Conservation (phyloP, 2,797 vertebrate species). For the Xyrichtys novacula region DNA sequence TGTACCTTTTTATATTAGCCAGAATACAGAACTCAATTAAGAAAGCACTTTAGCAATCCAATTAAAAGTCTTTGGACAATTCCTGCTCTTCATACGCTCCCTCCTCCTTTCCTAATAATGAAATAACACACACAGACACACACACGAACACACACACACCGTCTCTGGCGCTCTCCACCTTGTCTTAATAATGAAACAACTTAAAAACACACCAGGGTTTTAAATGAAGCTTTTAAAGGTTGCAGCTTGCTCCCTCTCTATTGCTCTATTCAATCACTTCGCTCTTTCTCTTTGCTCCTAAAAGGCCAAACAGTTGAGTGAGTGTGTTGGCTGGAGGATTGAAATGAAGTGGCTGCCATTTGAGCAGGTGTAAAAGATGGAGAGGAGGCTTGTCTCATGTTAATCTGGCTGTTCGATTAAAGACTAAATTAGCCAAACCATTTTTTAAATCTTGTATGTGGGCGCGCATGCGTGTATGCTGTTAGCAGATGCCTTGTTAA, state of each 20-base stretch:
- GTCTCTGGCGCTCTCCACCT: constrained; percentile 59
- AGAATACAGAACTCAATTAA: constrained; percentile 85
- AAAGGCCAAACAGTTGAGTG: constrained; percentile 59
- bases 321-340: constrained; percentile 41
- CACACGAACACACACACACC: constrained; percentile 45
- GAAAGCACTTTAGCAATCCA: constrained; percentile 87
- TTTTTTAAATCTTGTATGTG: constrained; percentile 55
- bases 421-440: constrained; percentile 57
- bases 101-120: constrained; percentile 75
- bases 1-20: constrained; percentile 83
- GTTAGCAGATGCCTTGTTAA: constrained; percentile 73
- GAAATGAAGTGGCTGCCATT: constrained; percentile 52
- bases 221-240: constrained; percentile 82
- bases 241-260: constrained; percentile 57
- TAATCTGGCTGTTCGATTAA: constrained; percentile 72
- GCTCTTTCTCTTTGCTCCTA: constrained; percentile 20
- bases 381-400: constrained; percentile 17
- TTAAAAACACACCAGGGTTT: constrained; percentile 83
- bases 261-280: constrained; percentile 37
- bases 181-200: constrained; percentile 84
- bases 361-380: constrained; percentile 58
- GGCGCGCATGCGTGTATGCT: constrained; percentile 16
- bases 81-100: constrained; percentile 69
- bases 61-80: constrained; percentile 91
- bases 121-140: constrained; percentile 74